A percentile compares a stretch with the other conserved stretches of the same genome.
phyloP scores from a whole-genome alignment of 1,140 invertebrate species.

The Drosophila lini region DNA sequence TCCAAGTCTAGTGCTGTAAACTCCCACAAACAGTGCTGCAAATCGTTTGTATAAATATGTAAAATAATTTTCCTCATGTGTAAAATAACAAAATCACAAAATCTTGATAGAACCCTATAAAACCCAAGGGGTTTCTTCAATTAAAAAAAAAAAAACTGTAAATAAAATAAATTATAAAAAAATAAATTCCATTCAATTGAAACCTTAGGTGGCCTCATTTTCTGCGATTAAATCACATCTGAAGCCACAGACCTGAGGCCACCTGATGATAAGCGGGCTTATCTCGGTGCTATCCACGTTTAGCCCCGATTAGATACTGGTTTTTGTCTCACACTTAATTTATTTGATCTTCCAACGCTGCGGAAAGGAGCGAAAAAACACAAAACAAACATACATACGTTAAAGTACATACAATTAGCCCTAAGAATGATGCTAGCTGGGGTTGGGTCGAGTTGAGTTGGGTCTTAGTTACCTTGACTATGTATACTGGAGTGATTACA shows the following conservation, averaged over 20 bases:
- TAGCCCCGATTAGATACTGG: constrained; percentile 18
- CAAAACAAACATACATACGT: constrained; percentile 42
- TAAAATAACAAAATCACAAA: background rate
- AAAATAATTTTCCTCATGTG: background rate
- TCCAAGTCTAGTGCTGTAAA: constrained; percentile 4
- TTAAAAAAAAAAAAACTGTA: background rate
- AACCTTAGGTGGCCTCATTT: background rate
- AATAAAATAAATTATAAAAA: background rate
- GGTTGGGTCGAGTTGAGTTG: constrained; percentile 2
- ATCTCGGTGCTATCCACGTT: background rate
- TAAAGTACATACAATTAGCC: constrained; percentile 46
- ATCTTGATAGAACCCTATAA: background rate
- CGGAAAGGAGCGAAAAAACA: constrained; percentile 19
- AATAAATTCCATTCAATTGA: background rate
- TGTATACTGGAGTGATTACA: constrained; percentile 54
- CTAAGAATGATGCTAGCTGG: constrained; percentile 31
- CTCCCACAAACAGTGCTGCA: background rate
- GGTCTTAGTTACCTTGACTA: constrained; percentile 40
- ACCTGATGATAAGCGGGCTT: constrained; percentile 3
- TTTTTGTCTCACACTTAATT: constrained; percentile 48
- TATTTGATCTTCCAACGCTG: constrained; percentile 49
- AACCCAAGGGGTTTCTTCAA: background rate
- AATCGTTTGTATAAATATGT: background rate
- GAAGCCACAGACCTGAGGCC: background rate
- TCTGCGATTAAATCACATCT: background rate